phyloP scores from a whole-genome alignment of 2,888 invertebrate genomes.

The Troilus luridus region DNA sequence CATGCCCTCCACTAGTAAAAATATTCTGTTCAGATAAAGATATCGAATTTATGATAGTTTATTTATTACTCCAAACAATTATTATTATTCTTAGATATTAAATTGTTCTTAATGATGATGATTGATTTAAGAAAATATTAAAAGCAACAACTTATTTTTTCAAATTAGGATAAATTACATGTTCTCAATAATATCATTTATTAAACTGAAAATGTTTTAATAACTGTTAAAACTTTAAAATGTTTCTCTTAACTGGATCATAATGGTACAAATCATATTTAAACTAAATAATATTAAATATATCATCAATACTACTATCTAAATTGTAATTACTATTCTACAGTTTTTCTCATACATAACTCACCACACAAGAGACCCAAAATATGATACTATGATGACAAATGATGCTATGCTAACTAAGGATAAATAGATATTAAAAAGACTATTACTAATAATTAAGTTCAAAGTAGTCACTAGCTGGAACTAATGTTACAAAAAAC shows the following conservation, averaged over 20 bases:
- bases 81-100: background rate
- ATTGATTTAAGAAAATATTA: background rate
- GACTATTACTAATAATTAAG: constrained; percentile 44
- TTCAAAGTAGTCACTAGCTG: constrained; percentile 35
- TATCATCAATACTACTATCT: constrained; percentile 53
- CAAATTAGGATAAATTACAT: background rate
- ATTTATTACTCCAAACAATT: background rate
- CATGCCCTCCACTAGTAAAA: constrained; percentile 33
- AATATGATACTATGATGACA: constrained; percentile 51
- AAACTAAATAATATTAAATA: background rate
- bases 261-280: constrained; percentile 5
- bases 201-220: background rate
- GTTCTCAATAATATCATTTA: background rate
- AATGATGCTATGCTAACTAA: constrained; percentile 57
- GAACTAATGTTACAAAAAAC: constrained; percentile 45
- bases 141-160: background rate
- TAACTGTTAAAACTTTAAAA: background rate
- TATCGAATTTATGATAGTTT: background rate
- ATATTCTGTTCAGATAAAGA: background rate
- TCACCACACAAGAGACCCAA: constrained; percentile 57
- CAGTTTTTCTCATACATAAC: constrained; percentile 50
- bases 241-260: background rate
- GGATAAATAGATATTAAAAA: constrained; percentile 32
- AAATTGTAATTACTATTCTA: constrained; percentile 53
- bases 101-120: background rate